These are phyloP conservation scores for Hemicordylus capensis DNA, from an alignment of 2,113 vertebrate genomes.

Conservation along the genomic window DNA sequence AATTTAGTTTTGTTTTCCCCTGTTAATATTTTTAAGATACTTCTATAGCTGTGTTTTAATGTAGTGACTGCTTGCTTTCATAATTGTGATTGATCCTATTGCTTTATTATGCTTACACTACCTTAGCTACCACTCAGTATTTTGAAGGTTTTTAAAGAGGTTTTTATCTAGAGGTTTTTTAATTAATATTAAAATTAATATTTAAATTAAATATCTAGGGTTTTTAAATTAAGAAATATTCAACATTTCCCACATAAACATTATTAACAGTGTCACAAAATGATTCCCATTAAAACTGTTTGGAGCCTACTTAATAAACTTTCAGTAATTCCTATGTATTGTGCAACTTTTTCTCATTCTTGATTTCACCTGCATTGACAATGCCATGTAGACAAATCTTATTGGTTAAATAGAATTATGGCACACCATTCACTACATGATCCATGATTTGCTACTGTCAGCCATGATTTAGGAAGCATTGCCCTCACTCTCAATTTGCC, in stretches of 20 bases:
- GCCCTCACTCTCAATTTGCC: background rate
- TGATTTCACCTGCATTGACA: background rate
- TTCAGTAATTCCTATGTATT: background rate
- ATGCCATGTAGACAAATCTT: background rate
- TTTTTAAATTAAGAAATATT: no score
- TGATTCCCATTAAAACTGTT: background rate
- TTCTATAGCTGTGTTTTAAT: background rate
- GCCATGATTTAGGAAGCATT: background rate
- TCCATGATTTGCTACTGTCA: background rate
- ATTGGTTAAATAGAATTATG: background rate
- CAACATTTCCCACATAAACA: background rate
- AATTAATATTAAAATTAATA: no score
- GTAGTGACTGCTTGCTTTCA: background rate
- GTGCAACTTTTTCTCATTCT: background rate
- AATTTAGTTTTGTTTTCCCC: background rate
- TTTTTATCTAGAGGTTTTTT: no score
- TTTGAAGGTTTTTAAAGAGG: background rate
- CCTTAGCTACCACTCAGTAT: background rate
- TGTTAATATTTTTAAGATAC: background rate
- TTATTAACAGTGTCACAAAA: background rate
- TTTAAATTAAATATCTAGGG: no score
- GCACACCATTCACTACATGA: background rate
- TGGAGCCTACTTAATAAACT: background rate
- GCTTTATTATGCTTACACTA: background rate
- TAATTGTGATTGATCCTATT: background rate